phyloP scores from a whole-genome alignment of 2,888 invertebrate genomes.

The Vanessa cardui region DNA sequence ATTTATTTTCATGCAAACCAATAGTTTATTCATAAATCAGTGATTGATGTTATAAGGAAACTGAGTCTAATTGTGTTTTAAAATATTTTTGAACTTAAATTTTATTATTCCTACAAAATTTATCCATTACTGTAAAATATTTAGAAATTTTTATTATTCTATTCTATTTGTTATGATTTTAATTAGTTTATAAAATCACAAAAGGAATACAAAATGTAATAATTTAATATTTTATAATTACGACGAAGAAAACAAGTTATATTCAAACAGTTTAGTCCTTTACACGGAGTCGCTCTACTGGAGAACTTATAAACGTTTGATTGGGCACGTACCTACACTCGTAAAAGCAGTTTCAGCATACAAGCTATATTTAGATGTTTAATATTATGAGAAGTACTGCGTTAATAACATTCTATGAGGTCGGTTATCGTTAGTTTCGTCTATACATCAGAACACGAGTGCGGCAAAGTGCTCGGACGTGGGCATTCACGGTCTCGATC shows the following conservation, averaged over 20 bases:
- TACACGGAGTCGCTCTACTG: background rate
- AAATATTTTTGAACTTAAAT: no score
- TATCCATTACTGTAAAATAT: no score
- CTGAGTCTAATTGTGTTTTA: background rate
- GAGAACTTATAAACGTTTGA: background rate
- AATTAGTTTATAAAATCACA: no score
- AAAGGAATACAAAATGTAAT: no score
- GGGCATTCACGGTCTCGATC: constrained; percentile 37
- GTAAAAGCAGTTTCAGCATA: constrained; percentile 9
- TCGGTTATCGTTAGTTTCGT: constrained; percentile 22
- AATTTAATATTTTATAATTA: no score
- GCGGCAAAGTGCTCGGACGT: constrained; percentile 39
- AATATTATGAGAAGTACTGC: constrained; percentile 8
- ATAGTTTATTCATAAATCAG: constrained; percentile 19
- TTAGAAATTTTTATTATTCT: no score
- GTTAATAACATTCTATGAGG: background rate
- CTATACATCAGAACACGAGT: constrained; percentile 26
- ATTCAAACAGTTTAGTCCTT: background rate
- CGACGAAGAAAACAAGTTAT: no score
- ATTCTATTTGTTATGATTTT: no score
- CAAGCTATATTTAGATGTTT: constrained; percentile 6
- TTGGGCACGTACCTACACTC: background rate
- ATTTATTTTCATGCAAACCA: constrained; percentile 31
- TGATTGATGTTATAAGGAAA: background rate
- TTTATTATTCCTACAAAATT: no score